Base-by-base conservation (phyloP, 2,113 vertebrate genomes). In the Artemisiospiza belli region DNA sequence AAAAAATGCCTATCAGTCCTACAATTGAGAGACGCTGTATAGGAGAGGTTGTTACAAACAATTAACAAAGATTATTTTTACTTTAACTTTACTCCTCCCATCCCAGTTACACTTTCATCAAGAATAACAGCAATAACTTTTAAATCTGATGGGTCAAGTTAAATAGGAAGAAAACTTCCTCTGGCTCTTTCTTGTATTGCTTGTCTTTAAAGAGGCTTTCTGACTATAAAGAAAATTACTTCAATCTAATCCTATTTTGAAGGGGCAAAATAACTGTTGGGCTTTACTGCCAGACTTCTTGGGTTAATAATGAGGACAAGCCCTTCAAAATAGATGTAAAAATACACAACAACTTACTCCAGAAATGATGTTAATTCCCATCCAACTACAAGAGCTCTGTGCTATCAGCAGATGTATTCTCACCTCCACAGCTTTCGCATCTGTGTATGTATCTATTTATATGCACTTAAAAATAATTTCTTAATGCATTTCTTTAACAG, bases 401-500 rank as follows among this genome's bases (percentile, higher is more conserved):
- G 69, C 57, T 61, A 79, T 92, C 82, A 80, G 66, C 66, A 92
- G 74, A 68, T 95, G 25, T 83, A 78, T 86, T 85, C 77, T 96
- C 73, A 91, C 64, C 73, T 92, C 81, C 84, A 78, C 61, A 91
- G 64, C 66, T 89, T 94, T 89, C 3, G 4, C 62, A 92, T 70
- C 41, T 83, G 2, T 86, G 46, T 72, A 20, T 68, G n/a, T 80
- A 61, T 74, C 77, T 37, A 55, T 30, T 41, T n/a, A 87, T 31
- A 73, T 7, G 16, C 61, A 68, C 54, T 85, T 55, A 55, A 89
- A 93, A 81, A 85, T 91, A 73, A 85, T 87, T 94, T 89, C 57
- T 89, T 94, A 87, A 82, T 95, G 84, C 1, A 3, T 83, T 91
- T 92, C 59, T 96, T 88, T 68, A 88, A 86, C 28, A 85, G 64